A percentile compares a stretch with the other conserved stretches of the same genome.
Evolutionary conservation across 2,113 vertebrate species (phyloP).

Genomic region (Notothenia coriiceps): DNA sequence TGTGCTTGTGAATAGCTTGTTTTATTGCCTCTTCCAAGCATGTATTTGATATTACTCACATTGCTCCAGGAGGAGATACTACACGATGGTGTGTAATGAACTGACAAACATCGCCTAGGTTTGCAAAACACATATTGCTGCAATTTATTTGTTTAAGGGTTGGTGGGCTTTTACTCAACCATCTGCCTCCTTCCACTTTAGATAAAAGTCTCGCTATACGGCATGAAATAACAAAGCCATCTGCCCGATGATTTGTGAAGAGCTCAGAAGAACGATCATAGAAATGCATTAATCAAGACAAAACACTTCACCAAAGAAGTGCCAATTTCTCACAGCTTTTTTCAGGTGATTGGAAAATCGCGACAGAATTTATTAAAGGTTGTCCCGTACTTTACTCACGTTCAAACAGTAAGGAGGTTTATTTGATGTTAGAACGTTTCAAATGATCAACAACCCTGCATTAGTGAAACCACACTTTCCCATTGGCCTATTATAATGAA

Average conservation of each 20-base stretch:
- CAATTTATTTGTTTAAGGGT: slow-evolving; percentile 7
- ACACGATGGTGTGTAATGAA: slow-evolving; percentile 2
- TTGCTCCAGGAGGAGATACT: not conserved
- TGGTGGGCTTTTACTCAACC: not conserved
- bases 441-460: slow-evolving; percentile 1
- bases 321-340: not conserved
- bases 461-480: slow-evolving; percentile 13
- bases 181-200: not conserved
- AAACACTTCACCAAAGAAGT: not conserved
- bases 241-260: not conserved
- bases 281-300: not conserved
- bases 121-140: slow-evolving; percentile 4
- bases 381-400: not conserved
- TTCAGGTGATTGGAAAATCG: slow-evolving; percentile 4
- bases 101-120: not conserved
- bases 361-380: not conserved
- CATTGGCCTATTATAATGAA: slow-evolving; percentile 19
- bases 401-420: not conserved
- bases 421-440: not conserved
- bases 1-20: not conserved
- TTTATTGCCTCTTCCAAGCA: not conserved
- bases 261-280: not conserved
- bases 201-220: slow-evolving; percentile 12
- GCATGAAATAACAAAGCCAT: slow-evolving; percentile 13
- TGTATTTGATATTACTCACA: slow-evolving; percentile 30